Percentiles rank a stretch among this genome's conserved stretches.
phyloP scores from a whole-genome alignment of 1,140 invertebrate species.

The Temnothorax nylanderi region DNA sequence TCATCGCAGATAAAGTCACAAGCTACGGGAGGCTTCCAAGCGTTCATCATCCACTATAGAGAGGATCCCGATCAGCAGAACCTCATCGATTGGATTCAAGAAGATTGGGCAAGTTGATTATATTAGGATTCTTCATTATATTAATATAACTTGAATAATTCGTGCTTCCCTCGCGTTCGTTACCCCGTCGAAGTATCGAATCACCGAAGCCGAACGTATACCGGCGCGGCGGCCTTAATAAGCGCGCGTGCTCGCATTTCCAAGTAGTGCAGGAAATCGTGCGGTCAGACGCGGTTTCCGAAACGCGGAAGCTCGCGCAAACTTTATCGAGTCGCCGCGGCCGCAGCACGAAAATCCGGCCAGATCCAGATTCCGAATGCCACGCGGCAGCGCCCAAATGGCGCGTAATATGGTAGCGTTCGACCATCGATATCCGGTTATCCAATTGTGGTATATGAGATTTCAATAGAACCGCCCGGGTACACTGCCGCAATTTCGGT shows the following conservation, averaged over 20 bases:
- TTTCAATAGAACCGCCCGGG: conserved; percentile 60
- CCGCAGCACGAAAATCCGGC: conserved; percentile 15
- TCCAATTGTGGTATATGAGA: conserved; percentile 69
- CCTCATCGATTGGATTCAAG: conserved; percentile 99
- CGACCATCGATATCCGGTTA: conserved; percentile 55
- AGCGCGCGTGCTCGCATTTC: not conserved
- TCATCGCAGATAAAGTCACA: conserved; percentile 93
- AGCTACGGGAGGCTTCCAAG: conserved; percentile 95
- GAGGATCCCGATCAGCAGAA: conserved; percentile 99
- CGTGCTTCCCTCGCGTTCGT: not conserved
- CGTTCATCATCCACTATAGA: conserved; percentile 97
- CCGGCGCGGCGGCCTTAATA: not conserved
- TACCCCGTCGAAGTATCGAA: not conserved
- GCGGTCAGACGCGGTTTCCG: conserved; percentile 21
- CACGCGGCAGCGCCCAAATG: conserved; percentile 10
- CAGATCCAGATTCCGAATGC: not conserved
- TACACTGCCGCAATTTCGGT: conserved; percentile 62
- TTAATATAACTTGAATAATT: not conserved
- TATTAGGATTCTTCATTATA: conserved; percentile 8
- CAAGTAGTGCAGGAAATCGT: conserved; percentile 31
- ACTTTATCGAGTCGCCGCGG: conserved; percentile 4
- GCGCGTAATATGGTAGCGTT: conserved; percentile 48
- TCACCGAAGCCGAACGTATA: not conserved
- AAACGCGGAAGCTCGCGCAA: not conserved
- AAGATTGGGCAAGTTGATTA: conserved; percentile 93